phyloP scores from a whole-genome alignment of 1,140 invertebrate species.

The Caenorhabditis latens region DNA sequence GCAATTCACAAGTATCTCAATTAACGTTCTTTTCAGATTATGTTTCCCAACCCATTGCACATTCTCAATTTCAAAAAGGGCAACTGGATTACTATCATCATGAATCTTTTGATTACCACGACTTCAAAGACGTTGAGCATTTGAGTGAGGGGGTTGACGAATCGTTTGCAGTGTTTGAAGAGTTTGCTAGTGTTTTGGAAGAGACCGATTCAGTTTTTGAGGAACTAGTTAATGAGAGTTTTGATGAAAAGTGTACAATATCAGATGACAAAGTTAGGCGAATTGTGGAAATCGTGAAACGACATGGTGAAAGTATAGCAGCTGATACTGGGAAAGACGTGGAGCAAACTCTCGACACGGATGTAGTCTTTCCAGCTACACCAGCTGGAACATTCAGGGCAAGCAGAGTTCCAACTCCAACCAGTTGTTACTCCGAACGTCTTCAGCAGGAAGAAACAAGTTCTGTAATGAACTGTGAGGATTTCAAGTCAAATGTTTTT shows the following conservation, averaged over 20 bases:
- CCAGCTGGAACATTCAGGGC: background rate
- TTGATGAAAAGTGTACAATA: background rate
- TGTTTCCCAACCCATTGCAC: too few relatives aligned
- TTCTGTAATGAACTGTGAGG: background rate
- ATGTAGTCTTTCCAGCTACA: background rate
- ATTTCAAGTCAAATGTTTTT: background rate
- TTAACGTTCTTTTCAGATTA: too few relatives aligned
- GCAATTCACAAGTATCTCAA: background rate
- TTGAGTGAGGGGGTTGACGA: background rate
- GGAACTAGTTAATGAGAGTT: background rate
- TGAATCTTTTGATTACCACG: background rate
- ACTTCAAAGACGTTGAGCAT: background rate
- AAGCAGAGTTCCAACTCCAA: too few relatives aligned
- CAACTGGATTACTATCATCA: background rate
- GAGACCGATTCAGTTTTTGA: constrained; percentile 29
- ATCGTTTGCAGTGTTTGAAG: background rate
- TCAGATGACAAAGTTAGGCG: background rate
- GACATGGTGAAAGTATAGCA: background rate
- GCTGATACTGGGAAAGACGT: too few relatives aligned
- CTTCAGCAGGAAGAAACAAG: background rate
- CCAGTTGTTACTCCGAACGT: too few relatives aligned
- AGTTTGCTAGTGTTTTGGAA: constrained; percentile 13
- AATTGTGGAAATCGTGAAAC: background rate
- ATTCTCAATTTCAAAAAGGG: background rate
- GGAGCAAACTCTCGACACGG: background rate